Evolutionary conservation across 53 echinoderm and acorn worm species (phyloP), one percentile per base, ranked within the genome.

Genomic region (Holothuria scabra): DNA sequence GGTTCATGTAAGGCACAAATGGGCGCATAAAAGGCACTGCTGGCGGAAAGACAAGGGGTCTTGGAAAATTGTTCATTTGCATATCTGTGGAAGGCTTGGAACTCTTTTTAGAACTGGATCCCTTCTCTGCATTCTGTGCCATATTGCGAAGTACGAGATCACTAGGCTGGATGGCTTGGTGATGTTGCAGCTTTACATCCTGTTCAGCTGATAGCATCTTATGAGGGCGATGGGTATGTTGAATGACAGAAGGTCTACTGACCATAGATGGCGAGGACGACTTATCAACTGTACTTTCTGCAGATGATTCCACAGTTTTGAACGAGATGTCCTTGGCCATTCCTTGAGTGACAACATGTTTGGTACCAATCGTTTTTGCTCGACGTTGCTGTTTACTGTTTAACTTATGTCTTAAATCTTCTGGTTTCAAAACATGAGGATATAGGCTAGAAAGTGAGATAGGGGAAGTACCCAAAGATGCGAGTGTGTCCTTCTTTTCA

Each of bases 191-290:
- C 19, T 57, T 56, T 13, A 26, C 6, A 2, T 78, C 59, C 16
- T 13, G 56, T 56, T 57, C 56, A 19, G 20, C 78, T 3, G 72
- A 48, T 24, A 44, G 25, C 44, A 16, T 21, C 31, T 56, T 67
- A 38, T 85, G 86, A 12, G 84, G 58, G 28, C 84, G 86, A 56
- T 97, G 92, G 0, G 97, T 97, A 83, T 97, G 94, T 60, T 97
- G 94, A 58, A 97, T 97, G 29, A 97, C 97, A 3, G 97, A 97
- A 4, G 97, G 94, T 71, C 97, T 86, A 26, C 69, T 67, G 19
- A 49, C 71, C 56, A 57, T 20, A 11, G 48, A 21, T 26, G 41
- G 72, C 4, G 52, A 58, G n/a, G 75, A 31, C 32, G 78, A 28
- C 25, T 56, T 57, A 56, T 28, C 56, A 6, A 21, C 55, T 14